Percentiles rank a stretch among this genome's conserved stretches.
These are phyloP conservation scores for Sciurus niger DNA, from an alignment of 2,113 vertebrate species.

Conservation along the genomic window DNA sequence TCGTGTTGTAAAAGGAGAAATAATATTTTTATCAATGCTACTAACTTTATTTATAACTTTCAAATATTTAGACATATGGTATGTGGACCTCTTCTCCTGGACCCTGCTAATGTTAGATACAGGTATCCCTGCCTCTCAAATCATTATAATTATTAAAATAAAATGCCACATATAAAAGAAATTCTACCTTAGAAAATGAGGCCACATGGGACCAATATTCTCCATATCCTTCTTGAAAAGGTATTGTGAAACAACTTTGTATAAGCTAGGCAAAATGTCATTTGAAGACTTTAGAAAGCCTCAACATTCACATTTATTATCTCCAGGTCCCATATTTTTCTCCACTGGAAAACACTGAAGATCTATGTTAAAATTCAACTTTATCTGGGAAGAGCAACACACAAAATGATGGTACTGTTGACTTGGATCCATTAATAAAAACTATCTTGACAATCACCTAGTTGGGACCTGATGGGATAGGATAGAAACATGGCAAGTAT, in stretches of 20 bases:
- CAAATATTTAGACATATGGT: background rate
- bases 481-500: background rate
- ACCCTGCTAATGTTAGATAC: background rate
- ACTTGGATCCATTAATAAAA: slow-evolving; percentile 11
- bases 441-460: background rate
- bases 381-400: background rate
- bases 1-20: background rate
- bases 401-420: background rate
- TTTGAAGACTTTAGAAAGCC: background rate
- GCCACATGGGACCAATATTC: background rate
- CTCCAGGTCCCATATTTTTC: background rate
- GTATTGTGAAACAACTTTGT: background rate
- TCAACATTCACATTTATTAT: background rate
- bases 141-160: slow-evolving; percentile 49
- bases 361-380: background rate
- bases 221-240: slow-evolving; percentile 5
- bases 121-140: background rate
- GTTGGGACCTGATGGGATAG: background rate
- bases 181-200: slow-evolving; percentile 44
- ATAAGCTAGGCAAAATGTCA: background rate
- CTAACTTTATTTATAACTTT: slow-evolving; percentile 30
- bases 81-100: background rate
- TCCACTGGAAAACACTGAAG: background rate
- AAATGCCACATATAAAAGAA: background rate
- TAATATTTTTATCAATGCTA: background rate